Evolutionary conservation across 2,113 vertebrate species (phyloP).

Genomic region (Ariopsis seemanni): DNA sequence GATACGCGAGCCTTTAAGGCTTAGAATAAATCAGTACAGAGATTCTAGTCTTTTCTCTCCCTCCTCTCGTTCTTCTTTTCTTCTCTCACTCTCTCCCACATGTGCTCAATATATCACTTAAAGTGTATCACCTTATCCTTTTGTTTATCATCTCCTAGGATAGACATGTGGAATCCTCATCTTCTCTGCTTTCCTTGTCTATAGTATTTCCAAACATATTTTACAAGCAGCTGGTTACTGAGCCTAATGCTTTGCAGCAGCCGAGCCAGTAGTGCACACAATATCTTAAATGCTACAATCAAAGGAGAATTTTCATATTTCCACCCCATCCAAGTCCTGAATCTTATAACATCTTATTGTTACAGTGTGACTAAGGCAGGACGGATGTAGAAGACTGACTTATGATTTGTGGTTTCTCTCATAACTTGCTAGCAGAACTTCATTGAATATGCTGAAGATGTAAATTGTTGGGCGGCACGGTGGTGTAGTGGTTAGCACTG

Average conservation of each 20-base stretch:
- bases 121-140: slow-evolving; percentile 81
- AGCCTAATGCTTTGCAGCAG: slow-evolving; percentile 93
- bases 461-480: too few relatives aligned
- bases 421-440: not conserved
- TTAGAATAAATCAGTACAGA: slow-evolving; percentile 73
- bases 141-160: slow-evolving; percentile 86
- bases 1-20: slow-evolving; percentile 68
- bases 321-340: slow-evolving; percentile 58
- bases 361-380: slow-evolving; percentile 70
- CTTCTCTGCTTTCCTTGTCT: slow-evolving; percentile 84
- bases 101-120: slow-evolving; percentile 90
- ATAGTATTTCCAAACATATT: slow-evolving; percentile 90
- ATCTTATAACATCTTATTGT: slow-evolving; percentile 73
- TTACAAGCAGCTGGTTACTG: slow-evolving; percentile 88
- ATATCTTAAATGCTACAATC: slow-evolving; percentile 99
- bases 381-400: slow-evolving; percentile 23
- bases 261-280: slow-evolving; percentile 90
- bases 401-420: not conserved
- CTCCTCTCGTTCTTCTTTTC: slow-evolving; percentile 4
- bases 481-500: too few relatives aligned
- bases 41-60: slow-evolving; percentile 47
- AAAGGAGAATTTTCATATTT: slow-evolving; percentile 95
- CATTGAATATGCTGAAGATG: not conserved
- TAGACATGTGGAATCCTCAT: slow-evolving; percentile 97
- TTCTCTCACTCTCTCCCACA: slow-evolving; percentile 68